Evolutionary conservation across 1,140 invertebrate species (phyloP), one percentile per base, ranked within the genome.

Genomic region (Pseudomyrmex cubaensis): DNA sequence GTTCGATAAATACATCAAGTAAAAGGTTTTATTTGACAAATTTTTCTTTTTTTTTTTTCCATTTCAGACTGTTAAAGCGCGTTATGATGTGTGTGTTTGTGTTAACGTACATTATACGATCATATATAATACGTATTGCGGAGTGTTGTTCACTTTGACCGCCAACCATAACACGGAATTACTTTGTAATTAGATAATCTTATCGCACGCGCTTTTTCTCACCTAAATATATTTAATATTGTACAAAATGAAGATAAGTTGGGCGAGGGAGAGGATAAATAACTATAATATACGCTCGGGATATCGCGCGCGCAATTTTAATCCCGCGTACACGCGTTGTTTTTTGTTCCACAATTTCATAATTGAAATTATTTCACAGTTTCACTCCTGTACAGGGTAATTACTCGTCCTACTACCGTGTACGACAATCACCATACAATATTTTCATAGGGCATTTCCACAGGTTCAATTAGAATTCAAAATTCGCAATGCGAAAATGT

Each of bases 1-100:
- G 62, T 75, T 75, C 44, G 63, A 83, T 83, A 85, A 83, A 83
- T 85, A 85, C 84, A 85, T 74, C 82, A 69, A 76, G 82, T 83
- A 85, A 69, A 85, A 85, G 84, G 63, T 85, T 66, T 67, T 77
- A 62, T 64, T 75, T 85, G 64, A 70, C 66, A 80, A 80, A 10
- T 59, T 76, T 75, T 83, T 13, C 20, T 63, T 73, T 57, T 76
- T 72, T 48, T 10, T 80, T 59, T 83, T 66, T 35, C 35, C 35
- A 35, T 59, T 83, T 66, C 52, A 66, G 56, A 83, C 35, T 61
- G 74, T 78, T 78, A 78, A 83, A 83, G 74, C 82, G 82, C 56
- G 52, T 80, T 72, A 80, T 77, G 52, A 83, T 64, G 73, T 76
- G 35, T 35, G 35, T 35, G 35, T 35, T 35, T 35, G 35, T 35